Percentiles rank a stretch among this genome's conserved stretches.
Conservation (phyloP, 2,113 vertebrate species). For the Herpailurus yagouaroundi region DNA sequence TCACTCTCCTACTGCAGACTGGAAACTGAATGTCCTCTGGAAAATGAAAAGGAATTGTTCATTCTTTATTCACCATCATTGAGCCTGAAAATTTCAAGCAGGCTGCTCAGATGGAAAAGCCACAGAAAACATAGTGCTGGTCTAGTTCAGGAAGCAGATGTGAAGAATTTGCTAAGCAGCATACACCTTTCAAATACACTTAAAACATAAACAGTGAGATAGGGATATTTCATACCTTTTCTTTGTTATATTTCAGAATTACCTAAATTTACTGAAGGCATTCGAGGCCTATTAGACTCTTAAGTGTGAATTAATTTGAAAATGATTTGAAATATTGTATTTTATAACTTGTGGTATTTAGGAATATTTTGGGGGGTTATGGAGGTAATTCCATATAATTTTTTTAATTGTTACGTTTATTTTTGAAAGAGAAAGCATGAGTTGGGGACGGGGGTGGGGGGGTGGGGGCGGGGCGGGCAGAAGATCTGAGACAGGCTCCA, state of each 20-base stretch:
- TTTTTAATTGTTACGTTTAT: background rate
- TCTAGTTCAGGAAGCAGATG: background rate
- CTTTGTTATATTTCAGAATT: background rate
- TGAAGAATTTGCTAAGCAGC: slow-evolving; percentile 21
- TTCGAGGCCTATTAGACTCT: background rate
- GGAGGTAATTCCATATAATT: background rate
- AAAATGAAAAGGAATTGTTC: slow-evolving; percentile 15
- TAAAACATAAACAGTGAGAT: background rate
- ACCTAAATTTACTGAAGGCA: background rate
- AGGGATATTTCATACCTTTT: background rate
- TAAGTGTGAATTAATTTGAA: background rate
- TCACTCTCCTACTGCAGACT: background rate
- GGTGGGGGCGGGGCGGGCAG: too few species aligned
- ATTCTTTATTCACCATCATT: slow-evolving; percentile 54
- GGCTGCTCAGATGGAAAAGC: slow-evolving; percentile 1
- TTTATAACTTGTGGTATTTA: background rate
- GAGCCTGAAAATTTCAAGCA: slow-evolving; percentile 58
- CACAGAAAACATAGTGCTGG: background rate
- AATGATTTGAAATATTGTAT: background rate
- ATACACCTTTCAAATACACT: background rate
- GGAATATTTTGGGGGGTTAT: background rate
- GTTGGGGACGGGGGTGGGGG: accelerated
- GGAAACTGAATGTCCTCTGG: background rate
- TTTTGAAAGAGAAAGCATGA: too few species aligned
- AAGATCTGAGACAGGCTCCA: too few species aligned